A percentile compares a stretch with the other conserved stretches of the same genome.
Conservation (phyloP, 53 echinoderm and acorn worm species). For the Zoroaster sp. region DNA sequence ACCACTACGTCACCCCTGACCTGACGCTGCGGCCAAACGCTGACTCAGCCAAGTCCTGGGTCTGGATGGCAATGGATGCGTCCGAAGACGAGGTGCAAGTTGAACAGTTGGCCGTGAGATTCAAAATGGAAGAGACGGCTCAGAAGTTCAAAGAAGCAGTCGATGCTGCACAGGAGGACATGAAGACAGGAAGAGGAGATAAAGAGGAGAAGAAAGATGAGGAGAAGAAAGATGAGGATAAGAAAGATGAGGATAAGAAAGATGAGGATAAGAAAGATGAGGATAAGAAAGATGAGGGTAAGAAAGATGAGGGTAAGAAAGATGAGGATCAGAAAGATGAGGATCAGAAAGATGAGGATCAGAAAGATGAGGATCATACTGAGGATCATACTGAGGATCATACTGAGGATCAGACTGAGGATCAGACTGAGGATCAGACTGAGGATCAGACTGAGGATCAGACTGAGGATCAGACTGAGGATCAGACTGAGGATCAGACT, state of each 20-base stretch:
- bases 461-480: no score
- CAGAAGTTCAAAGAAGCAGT: constrained; percentile 72
- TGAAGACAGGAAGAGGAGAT: not conserved
- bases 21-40: constrained; percentile 69
- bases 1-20: constrained; percentile 77
- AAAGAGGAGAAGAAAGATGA: not conserved
- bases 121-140: constrained; percentile 82
- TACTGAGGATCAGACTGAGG: no score
- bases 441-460: no score
- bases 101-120: constrained; percentile 84
- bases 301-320: not conserved
- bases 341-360: not conserved
- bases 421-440: no score
- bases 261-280: not conserved
- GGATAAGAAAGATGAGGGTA: not conserved
- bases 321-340: not conserved
- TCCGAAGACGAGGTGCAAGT: constrained; percentile 71
- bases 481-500: not conserved
- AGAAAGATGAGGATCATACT: no score
- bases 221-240: not conserved
- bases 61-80: constrained; percentile 92
- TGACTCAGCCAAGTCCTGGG: constrained; percentile 81
- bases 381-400: not conserved
- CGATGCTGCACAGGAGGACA: constrained; percentile 69
- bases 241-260: not conserved